Percentiles rank a stretch among this genome's conserved stretches.
These are phyloP conservation scores for Clavelina lepadiformis DNA, from an alignment of 23 tunicate species.

Conservation along the genomic window DNA sequence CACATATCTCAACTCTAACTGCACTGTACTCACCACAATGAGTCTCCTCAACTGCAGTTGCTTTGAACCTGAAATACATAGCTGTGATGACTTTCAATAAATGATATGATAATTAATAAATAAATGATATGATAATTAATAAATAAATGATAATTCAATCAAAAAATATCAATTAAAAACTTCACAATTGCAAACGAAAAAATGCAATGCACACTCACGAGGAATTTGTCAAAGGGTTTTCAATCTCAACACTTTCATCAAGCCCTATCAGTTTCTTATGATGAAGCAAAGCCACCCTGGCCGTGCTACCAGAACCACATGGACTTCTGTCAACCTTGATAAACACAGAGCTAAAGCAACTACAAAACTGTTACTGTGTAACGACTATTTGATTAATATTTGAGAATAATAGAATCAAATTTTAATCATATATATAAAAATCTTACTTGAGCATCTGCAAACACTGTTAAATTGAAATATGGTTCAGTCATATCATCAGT, in stretches of 20 bases:
- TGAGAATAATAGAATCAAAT: no score
- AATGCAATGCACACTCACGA: slow-evolving; percentile 9
- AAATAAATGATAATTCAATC: no score
- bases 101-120: no score
- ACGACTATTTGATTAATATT: no score
- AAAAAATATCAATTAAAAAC: not conserved
- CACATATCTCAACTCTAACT: slow-evolving; percentile 40
- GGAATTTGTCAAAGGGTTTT: slow-evolving; percentile 37
- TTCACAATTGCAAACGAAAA: not conserved
- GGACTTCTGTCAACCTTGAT: slow-evolving; percentile 57
- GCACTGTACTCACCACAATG: slow-evolving; percentile 17
- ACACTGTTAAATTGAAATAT: slow-evolving; percentile 11
- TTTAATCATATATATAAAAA: no score
- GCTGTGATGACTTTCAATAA: no score
- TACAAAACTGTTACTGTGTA: no score
- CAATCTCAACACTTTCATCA: slow-evolving; percentile 7
- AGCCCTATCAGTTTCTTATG: slow-evolving; percentile 14
- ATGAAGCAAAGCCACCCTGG: slow-evolving; percentile 31
- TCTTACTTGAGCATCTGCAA: slow-evolving; percentile 41
- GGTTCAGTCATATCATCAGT: slow-evolving; percentile 11
- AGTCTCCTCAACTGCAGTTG: slow-evolving; percentile 4
- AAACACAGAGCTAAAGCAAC: no score
- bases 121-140: no score
- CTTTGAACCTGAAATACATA: slow-evolving; percentile 46
- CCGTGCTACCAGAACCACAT: slow-evolving; percentile 56